Percentiles rank a stretch among this genome's conserved stretches.
These are phyloP conservation scores for Cnemophilus loriae DNA, from an alignment of 2,113 vertebrate species.

Conservation along the genomic window DNA sequence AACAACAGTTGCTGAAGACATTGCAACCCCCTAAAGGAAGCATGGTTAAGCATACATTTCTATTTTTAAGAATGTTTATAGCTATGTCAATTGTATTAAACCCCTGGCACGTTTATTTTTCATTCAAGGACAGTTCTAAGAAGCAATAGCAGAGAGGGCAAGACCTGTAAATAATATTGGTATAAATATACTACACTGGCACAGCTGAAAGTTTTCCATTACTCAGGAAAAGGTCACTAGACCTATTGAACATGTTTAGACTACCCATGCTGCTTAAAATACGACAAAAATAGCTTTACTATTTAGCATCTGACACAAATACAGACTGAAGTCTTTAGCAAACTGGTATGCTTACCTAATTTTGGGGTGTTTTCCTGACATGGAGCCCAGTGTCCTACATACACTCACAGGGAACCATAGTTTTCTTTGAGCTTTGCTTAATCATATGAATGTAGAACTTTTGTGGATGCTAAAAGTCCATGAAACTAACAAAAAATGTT, in stretches of 20 bases:
- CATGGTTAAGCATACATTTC: not conserved
- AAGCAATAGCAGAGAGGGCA: slow-evolving; percentile 28
- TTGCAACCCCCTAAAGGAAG: not conserved
- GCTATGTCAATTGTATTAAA: slow-evolving; percentile 34
- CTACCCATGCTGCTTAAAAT: slow-evolving; percentile 48
- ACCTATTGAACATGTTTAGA: slow-evolving; percentile 63
- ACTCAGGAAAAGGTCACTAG: slow-evolving; percentile 66
- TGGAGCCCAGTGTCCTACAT: not conserved
- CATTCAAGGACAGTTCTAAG: slow-evolving; percentile 26
- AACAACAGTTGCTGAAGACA: not conserved
- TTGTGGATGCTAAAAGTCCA: not conserved
- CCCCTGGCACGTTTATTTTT: slow-evolving; percentile 19
- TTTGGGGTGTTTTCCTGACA: slow-evolving; percentile 19
- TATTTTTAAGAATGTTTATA: slow-evolving; percentile 3
- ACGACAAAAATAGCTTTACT: slow-evolving; percentile 53
- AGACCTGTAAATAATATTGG: slow-evolving; percentile 66
- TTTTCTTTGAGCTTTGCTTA: not conserved
- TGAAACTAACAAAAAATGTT: not conserved
- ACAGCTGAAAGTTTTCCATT: slow-evolving; percentile 61
- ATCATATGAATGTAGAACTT: not conserved
- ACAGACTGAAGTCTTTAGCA: not conserved
- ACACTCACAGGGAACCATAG: not conserved
- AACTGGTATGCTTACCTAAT: slow-evolving; percentile 13
- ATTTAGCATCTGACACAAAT: slow-evolving; percentile 48
- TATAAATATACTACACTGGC: slow-evolving; percentile 62